Evolutionary conservation across 2,888 invertebrate genomes (phyloP), one percentile per base, ranked within the genome.

Genomic region (Horisme vitalbata): DNA sequence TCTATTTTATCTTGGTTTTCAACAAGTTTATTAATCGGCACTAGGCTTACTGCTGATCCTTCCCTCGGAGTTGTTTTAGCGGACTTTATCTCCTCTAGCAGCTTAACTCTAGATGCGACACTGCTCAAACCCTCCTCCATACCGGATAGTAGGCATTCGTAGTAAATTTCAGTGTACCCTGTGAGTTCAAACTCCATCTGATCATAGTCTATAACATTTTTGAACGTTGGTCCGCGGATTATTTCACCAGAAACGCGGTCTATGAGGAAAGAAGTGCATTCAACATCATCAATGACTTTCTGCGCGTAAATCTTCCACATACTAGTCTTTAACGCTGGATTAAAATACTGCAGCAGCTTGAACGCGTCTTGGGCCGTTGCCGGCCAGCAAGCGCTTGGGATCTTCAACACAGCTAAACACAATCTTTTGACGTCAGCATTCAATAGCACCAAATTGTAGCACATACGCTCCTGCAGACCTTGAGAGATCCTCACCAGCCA

Each of bases 111-210:
- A 0, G 87, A 87, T 1, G 79, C 70, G 0, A 86, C 71, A 41
- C 85, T 85, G 5, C 71, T 68, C 9, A 87, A 38, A 52, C 85
- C 83, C 33, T 84, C 83, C 0, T 77, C 75, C 53, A 78, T 62
- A 13, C 75, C 76, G 10, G 77, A 74, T 1, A 83, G 43, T 2
- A 83, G 63, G 32, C 75, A 78, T 53, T 86, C 83, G 30, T 79
- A 83, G 55, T 88, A 88, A 26, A 87, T 83, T 52, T 87, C 86
- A 0, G 75, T 79, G 28, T 76, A 83, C 0, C 83, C 86, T 5
- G 73, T 78, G n/a, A 87, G 24, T 46, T 87, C 86, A 50, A 88
- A 87, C 8, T 86, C 84, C 71, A 86, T 87, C 47, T 80, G 80
- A 6, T 66, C 65, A 33, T 87, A 87, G 54, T 88, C 86, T 20